These are phyloP conservation scores for Deilephila elpenor DNA, from an alignment of 2,888 invertebrate genomes.

Conservation along the genomic window DNA sequence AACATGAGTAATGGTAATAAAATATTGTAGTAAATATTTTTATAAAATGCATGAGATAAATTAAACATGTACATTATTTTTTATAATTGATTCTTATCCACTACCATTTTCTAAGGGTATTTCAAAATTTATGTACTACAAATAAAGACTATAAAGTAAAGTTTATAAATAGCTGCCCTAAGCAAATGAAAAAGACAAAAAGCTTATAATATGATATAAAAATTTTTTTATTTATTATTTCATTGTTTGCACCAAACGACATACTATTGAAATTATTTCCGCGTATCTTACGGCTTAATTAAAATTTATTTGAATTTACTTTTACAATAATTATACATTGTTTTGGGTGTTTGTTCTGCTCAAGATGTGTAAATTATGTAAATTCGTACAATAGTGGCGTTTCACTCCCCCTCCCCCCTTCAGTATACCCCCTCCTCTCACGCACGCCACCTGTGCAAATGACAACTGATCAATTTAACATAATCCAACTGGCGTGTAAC, in stretches of 20 bases:
- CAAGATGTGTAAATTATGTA: constrained; percentile 24
- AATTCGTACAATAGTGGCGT: neutral
- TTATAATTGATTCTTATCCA: too few relatives aligned
- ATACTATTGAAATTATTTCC: neutral
- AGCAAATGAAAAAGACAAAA: neutral
- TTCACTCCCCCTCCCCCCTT: neutral
- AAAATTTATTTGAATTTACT: constrained; percentile 2
- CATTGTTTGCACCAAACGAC: neutral
- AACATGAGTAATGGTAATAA: too few relatives aligned
- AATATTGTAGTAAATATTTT: too few relatives aligned
- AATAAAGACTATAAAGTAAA: too few relatives aligned
- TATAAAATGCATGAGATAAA: too few relatives aligned
- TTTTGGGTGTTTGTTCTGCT: constrained; percentile 1
- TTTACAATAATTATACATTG: constrained; percentile 8
- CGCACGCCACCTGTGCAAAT: constrained; percentile 53
- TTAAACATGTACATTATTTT: too few relatives aligned
- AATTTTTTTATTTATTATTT: neutral
- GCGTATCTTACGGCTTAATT: neutral
- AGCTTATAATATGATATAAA: neutral
- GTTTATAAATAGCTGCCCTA: too few relatives aligned
- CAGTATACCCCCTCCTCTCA: neutral
- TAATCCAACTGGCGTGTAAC: constrained; percentile 15
- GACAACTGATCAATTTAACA: constrained; percentile 38
- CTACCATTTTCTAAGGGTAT: too few relatives aligned
- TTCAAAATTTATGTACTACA: too few relatives aligned